Conservation (phyloP, 1,140 invertebrate genomes). For the Cotesia vestalis region DNA sequence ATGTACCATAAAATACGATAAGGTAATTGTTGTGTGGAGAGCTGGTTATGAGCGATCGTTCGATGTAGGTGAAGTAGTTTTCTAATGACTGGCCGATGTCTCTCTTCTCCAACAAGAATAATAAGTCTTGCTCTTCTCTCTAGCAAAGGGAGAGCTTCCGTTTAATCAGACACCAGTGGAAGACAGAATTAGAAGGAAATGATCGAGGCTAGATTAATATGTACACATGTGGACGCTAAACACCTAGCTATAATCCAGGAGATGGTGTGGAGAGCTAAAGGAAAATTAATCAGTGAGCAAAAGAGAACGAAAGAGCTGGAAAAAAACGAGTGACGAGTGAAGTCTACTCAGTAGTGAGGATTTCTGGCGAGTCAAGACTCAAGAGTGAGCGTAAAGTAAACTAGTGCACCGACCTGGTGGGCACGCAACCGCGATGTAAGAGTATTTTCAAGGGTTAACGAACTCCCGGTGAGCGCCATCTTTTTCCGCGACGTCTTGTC, state of each 20-base stretch:
- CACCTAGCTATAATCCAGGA: no score
- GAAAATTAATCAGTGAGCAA: slow-evolving; percentile 19
- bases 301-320: slow-evolving; percentile 36
- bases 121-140: not conserved
- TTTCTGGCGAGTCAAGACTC: slow-evolving; percentile 38
- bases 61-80: slow-evolving; percentile 42
- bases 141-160: slow-evolving; percentile 10
- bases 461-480: slow-evolving; percentile 52
- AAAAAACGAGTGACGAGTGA: slow-evolving; percentile 33
- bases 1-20: not conserved
- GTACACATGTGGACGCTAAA: not conserved
- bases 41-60: slow-evolving; percentile 14
- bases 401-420: slow-evolving; percentile 58
- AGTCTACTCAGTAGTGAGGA: slow-evolving; percentile 1
- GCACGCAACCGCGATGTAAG: slow-evolving; percentile 60
- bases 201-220: slow-evolving; percentile 6
- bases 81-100: slow-evolving; percentile 37
- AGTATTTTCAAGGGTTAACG: slow-evolving; percentile 64
- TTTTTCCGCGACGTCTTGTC: slow-evolving; percentile 49
- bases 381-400: slow-evolving; percentile 56
- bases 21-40: slow-evolving; percentile 17
- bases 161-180: not conserved
- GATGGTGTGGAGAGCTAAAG: slow-evolving; percentile 8
- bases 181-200: slow-evolving; percentile 14
- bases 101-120: slow-evolving; percentile 12